These are phyloP conservation scores for Hypomecis atomaria DNA, from an alignment of 2,888 invertebrate genomes.

Conservation along the genomic window DNA sequence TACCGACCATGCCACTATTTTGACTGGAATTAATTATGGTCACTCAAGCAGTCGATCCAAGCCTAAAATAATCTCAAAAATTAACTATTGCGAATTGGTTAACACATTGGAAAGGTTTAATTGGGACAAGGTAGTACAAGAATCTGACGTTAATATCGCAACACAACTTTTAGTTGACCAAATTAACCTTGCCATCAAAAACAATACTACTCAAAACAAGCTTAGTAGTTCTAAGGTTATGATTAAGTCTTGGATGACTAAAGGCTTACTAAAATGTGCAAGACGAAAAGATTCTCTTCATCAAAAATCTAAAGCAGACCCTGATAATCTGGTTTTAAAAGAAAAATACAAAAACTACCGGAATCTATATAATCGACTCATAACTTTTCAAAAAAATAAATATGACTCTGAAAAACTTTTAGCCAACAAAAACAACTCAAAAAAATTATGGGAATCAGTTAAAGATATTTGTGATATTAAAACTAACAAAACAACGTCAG, in stretches of 20 bases:
- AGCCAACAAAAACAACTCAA: slow-evolving; percentile 7
- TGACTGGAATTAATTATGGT: slow-evolving; percentile 8
- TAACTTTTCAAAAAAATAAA: slow-evolving; percentile 9
- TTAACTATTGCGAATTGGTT: not conserved
- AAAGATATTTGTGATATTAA: slow-evolving; percentile 18
- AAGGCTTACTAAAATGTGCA: slow-evolving; percentile 8
- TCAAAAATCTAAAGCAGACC: not conserved
- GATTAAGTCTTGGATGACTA: slow-evolving; percentile 16
- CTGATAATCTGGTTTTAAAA: not conserved
- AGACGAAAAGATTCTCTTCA: slow-evolving; percentile 12
- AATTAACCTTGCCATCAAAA: not conserved
- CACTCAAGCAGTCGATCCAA: not conserved
- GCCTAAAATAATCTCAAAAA: not conserved
- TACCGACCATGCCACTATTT: slow-evolving; percentile 19
- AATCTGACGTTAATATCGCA: slow-evolving; percentile 5
- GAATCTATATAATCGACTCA: slow-evolving; percentile 5
- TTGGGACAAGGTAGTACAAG: not conserved
- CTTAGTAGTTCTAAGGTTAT: slow-evolving; percentile 4
- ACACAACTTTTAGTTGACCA: not conserved
- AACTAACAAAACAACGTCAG: not conserved
- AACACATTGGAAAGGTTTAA: not conserved
- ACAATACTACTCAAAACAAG: not conserved
- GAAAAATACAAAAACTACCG: slow-evolving; percentile 20
- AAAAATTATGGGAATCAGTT: slow-evolving; percentile 19
- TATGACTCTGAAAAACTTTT: not conserved